These are phyloP conservation scores for Drosophila kikkawai DNA, from an alignment of 1,140 invertebrate genomes.

Conservation along the genomic window DNA sequence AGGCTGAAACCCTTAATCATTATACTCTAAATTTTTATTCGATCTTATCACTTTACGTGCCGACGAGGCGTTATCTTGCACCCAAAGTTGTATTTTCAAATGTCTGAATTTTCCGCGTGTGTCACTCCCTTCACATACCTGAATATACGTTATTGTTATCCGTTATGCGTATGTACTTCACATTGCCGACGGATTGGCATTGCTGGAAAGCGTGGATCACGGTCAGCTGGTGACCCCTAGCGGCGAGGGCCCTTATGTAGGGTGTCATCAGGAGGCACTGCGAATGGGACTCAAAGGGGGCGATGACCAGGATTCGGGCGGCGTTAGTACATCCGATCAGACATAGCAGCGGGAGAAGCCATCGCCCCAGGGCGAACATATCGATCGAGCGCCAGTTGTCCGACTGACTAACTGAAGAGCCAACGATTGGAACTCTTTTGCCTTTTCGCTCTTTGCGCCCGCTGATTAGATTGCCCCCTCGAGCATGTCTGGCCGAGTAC, in stretches of 20 bases:
- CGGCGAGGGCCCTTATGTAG: conserved; percentile 37
- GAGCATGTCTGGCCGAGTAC: background rate
- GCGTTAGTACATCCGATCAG: background rate
- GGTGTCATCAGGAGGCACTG: conserved; percentile 54
- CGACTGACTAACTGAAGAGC: conserved; percentile 1
- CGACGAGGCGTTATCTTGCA: background rate
- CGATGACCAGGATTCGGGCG: conserved; percentile 37
- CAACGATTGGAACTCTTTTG: conserved; percentile 8
- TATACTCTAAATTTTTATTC: background rate
- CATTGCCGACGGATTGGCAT: conserved; percentile 12
- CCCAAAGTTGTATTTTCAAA: background rate
- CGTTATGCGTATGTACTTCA: conserved; percentile 35
- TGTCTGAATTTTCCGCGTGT: background rate
- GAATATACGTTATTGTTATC: conserved; percentile 6
- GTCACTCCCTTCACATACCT: conserved; percentile 18
- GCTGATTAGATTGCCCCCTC: conserved; percentile 31
- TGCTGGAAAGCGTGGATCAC: conserved; percentile 46
- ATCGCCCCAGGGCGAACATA: conserved; percentile 18
- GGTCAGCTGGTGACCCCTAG: conserved; percentile 60
- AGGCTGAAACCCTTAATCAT: background rate
- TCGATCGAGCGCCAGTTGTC: background rate
- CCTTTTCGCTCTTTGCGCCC: background rate
- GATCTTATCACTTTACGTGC: background rate
- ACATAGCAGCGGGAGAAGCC: background rate
- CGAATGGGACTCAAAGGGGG: conserved; percentile 45